Base-by-base conservation (phyloP, 1,140 invertebrate species). In the Oscheius sp. region DNA sequence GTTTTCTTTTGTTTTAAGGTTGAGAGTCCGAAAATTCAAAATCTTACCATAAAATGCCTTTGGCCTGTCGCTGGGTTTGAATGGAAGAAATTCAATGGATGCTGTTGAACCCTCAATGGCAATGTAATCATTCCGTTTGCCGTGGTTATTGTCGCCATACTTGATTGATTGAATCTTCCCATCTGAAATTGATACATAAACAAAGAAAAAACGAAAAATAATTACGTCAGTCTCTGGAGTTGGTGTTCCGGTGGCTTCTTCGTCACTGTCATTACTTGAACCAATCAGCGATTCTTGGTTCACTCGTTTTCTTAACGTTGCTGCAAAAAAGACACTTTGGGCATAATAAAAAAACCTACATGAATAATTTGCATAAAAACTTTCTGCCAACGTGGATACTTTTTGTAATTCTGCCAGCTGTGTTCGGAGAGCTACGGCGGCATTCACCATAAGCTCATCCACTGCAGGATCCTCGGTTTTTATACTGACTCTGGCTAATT, bases 251-350 rank as follows among this genome's bases (percentile, higher is more conserved):
- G 28, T 55, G 2, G 55, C 34, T 18, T 71, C 69, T 20, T 71
- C 69, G 26, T 71, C 69, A 28, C 69, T 71, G 29, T 71, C 69
- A 3, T 45, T 61, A 49, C 42, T 38, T n/a, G 34, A 49, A 1
- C 69, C 69, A 18, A 71, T 49, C 7, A 71, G 26, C n/a, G 69
- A 36, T 49, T 71, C 69, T 13, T 71, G 69, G 18, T 42, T 61
- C 0, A 71, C 69, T 64, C 38, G 34, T 29, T 58, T 34, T 34
- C 52, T 55, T 7, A 71, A 34, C 4, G 31, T 55, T 15, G 59
- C 69, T 71, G 62, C 32, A 64, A 64, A 49, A 38, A 29, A n/a
- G 0, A 1, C 29, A 29, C 28, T 26, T 3, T 55, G 10, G 55
- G 10, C 20, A 49, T n/a, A 66, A 45, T 15, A 0, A 18, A 55